These are phyloP conservation scores for Penaeus japonicus DNA, from an alignment of 1,140 invertebrate genomes.

Conservation along the genomic window DNA sequence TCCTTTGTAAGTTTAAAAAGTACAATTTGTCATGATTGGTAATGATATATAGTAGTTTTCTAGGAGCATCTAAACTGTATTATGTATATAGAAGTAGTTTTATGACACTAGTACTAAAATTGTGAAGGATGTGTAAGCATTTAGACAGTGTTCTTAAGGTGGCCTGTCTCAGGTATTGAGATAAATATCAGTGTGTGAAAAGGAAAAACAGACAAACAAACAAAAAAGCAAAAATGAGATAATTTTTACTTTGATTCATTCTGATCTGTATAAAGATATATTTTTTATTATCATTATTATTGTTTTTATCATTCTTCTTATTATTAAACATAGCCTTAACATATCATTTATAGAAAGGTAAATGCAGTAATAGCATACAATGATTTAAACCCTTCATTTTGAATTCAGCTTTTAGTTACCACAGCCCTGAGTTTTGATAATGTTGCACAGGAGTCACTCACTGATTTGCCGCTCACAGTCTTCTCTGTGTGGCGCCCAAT, in stretches of 20 bases:
- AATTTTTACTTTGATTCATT: no score
- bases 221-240: no score
- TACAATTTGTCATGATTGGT: no score
- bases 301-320: not conserved
- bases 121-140: not conserved
- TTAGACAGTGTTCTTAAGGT: no score
- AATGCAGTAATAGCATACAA: not conserved
- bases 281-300: not conserved
- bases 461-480: not conserved
- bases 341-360: not conserved
- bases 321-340: not conserved
- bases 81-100: no score
- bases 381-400: not conserved
- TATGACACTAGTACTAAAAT: no score
- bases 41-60: no score
- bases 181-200: not conserved
- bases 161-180: not conserved
- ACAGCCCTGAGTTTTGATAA: not conserved
- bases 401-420: not conserved
- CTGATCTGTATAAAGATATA: not conserved
- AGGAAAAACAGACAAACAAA: not conserved
- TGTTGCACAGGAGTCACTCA: no score
- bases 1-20: no score
- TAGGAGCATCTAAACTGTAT: no score
- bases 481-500: not conserved